phyloP scores from a whole-genome alignment of 1,140 invertebrate species.

The Lineus longissimus region DNA sequence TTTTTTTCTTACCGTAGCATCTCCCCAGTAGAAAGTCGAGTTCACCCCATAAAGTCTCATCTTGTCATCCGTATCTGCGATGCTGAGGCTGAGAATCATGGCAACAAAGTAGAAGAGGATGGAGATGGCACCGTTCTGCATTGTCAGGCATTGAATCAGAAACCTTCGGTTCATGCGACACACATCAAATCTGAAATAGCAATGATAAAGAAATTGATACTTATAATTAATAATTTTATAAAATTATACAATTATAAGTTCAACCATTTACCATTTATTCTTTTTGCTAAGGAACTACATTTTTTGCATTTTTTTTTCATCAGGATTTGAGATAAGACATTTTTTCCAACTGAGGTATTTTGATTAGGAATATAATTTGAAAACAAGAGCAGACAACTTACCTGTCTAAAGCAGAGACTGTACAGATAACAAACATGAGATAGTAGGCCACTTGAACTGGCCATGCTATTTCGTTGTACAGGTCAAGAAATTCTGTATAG shows the following conservation, averaged over 20 bases:
- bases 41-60: conserved; percentile 24
- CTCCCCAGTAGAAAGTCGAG: neutral
- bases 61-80: conserved; percentile 31
- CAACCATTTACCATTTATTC: too few species aligned
- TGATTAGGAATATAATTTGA: too few species aligned
- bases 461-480: conserved; percentile 36
- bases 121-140: conserved; percentile 39
- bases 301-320: too few species aligned
- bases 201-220: too few species aligned
- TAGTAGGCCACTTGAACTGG: conserved; percentile 43
- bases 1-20: neutral
- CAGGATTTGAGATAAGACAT: conserved; percentile 5
- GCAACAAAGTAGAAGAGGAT: conserved; percentile 31
- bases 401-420: conserved; percentile 43
- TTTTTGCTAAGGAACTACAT: too few species aligned
- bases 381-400: too few species aligned
- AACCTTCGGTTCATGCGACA: conserved; percentile 29
- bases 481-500: conserved; percentile 34
- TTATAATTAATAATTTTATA: neutral
- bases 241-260: neutral
- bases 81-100: conserved; percentile 26
- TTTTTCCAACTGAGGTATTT: too few species aligned
- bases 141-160: conserved; percentile 29
- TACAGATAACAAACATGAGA: conserved; percentile 37
- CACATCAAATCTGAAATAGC: conserved; percentile 33